Base-by-base conservation (phyloP, 2,113 vertebrate genomes). In the Cygnus buccinator region DNA sequence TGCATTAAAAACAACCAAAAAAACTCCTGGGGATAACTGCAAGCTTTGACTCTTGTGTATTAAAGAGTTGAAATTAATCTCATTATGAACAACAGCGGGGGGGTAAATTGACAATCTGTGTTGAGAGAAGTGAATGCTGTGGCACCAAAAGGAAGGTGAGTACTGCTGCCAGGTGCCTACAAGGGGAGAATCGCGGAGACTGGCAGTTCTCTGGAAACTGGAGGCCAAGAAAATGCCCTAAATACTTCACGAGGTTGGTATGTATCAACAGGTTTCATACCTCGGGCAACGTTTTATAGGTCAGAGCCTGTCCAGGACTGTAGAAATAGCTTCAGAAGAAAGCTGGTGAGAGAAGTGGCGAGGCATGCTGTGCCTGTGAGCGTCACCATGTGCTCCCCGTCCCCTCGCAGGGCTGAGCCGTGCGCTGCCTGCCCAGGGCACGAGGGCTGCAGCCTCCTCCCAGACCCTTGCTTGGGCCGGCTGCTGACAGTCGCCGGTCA, bases 401-500 rank as follows among this genome's bases (percentile, higher is more conserved):
- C 46, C 46, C 46, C 46, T 44, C 20, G 20, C 4, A 12, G 22
- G 3, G 41, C 21, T 9, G 50, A 19, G 37, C 4, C 0, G 26
- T 6, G 11, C 4, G 21, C 37, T 87, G 67, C 67, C 31, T 3
- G 35, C 52, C 46, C 7, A 7, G 1, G 9, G 35, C 44, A 44
- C 44, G 7, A 8, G 52, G 18, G 44, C 67, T 46, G 4, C 15
- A 15, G 8, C 33, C 37, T 80, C 44, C 3, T 8, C 8, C 35
- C 18, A 3, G 3, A 23, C 21, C 1, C 0, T 20, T 62, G 13
- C 52, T 54, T 4, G 4, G 8, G 23, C 54, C 26, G 28, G 46
- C 31, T 15, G 67, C 20, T 37, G 58, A 5, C 0, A 0, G 74
- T 81, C 61, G 37, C 16, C 15, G 3, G 6, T n/a, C 66, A 8